Base-by-base conservation (phyloP, 2,888 invertebrate species). In the Mesochorus sp. region DNA sequence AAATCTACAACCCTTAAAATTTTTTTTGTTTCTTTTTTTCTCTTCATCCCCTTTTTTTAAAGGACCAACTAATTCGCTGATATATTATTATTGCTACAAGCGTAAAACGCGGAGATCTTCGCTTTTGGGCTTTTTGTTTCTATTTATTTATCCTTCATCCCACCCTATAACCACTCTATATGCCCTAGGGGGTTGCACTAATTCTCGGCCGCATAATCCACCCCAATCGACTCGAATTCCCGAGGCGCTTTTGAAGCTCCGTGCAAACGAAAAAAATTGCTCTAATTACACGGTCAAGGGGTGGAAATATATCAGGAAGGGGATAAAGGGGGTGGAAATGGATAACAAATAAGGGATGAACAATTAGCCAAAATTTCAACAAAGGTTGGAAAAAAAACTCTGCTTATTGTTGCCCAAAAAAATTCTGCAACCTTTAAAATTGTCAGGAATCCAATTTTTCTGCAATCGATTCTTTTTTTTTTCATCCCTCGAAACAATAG, bases 51-150 rank as follows among this genome's bases (percentile, higher is more conserved):
- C 17, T 28, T 3, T 28, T 24, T 39, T 34, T 10, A 19, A 61
- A 14, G 42, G n/a, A n/a, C n/a, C n/a, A n/a, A n/a, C n/a, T 53
- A 61, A 61, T 61, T 61, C 42, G 42, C 67, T 67, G 53, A 67
- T 55, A 26, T 42, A 67, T 17, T 39, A 28, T 66, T 34, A 31
- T 31, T 19, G 17, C 31, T 6, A 39, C 28, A 5, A 2, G 6
- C 10, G 10, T 6, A 24, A 26, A 1, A 2, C n/a, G n/a, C 17
- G 26, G 5, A 3, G 19, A 14, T 53, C 26, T 66, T 39, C 19
- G 49, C n/a, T 66, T 66, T 66, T 8, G 21, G 2, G 37, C 39
- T 26, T 66, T 8, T 66, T 39, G 4, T 17, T 5, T 0, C 3
- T 5, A 17, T 39, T 37, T 24, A 19, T 39, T 21, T 24, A 12